Conservation (phyloP, 2,888 invertebrate genomes). For the Agrotis segetum region DNA sequence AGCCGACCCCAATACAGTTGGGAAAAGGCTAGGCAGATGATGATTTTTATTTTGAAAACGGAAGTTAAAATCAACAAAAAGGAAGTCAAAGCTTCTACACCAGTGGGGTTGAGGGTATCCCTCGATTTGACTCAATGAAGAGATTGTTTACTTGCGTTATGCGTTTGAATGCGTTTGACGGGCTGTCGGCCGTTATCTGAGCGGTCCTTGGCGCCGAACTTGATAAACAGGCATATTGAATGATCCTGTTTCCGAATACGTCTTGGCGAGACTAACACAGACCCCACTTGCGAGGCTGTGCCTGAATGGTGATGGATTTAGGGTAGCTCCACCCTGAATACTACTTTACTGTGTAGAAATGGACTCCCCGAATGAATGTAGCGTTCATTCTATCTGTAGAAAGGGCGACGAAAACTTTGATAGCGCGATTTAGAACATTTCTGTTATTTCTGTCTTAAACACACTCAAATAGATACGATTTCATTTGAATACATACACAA, state of each 20-base stretch:
- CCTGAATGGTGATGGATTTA: slow-evolving; percentile 25
- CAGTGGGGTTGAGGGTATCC: slow-evolving; percentile 45
- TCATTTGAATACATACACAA: rapidly evolving
- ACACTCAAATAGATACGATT: neutral
- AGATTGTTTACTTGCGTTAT: slow-evolving; percentile 20
- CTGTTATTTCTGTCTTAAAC: rapidly evolving
- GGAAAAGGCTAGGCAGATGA: no score
- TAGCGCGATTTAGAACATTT: slow-evolving; percentile 33
- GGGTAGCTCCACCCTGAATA: slow-evolving; percentile 37
- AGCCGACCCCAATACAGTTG: no score
- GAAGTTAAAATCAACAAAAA: no score
- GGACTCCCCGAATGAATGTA: slow-evolving; percentile 25
- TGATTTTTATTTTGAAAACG: no score
- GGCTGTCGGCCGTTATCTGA: slow-evolving; percentile 25
- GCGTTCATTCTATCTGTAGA: neutral
- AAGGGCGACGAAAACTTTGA: slow-evolving; percentile 26
- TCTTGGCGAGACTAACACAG: slow-evolving; percentile 27
- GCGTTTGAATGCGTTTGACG: slow-evolving; percentile 9
- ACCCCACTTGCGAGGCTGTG: slow-evolving; percentile 16
- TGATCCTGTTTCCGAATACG: slow-evolving; percentile 16
- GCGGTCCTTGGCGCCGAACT: slow-evolving; percentile 1
- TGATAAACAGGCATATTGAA: slow-evolving; percentile 33
- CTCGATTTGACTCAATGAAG: slow-evolving; percentile 42
- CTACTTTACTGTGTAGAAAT: slow-evolving; percentile 48
- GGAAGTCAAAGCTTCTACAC: slow-evolving; percentile 43